Conservation (phyloP, 1,140 invertebrate genomes). For the Liolophura sinensis region DNA sequence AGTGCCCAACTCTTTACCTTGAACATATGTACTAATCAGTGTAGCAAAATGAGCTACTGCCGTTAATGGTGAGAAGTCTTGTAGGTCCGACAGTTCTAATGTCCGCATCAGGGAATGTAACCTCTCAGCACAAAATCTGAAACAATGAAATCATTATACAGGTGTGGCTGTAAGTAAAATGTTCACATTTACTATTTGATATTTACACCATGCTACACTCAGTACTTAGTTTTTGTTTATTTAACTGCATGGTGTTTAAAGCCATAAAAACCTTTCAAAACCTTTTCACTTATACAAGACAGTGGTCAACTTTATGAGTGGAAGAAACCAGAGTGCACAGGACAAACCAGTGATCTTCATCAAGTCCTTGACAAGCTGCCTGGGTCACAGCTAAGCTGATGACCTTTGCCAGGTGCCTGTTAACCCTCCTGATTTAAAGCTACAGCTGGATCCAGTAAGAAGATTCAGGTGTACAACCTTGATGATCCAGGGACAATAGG, state of each 20-base stretch:
- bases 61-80: conserved; percentile 85
- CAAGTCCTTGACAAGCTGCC: too few species aligned
- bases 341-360: too few species aligned
- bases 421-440: too few species aligned
- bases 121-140: conserved; percentile 88
- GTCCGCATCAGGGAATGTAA: conserved; percentile 86
- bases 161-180: not conserved
- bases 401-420: too few species aligned
- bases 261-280: too few species aligned
- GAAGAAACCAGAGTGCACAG: too few species aligned
- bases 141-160: conserved; percentile 15
- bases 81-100: conserved; percentile 88
- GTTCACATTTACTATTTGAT: not conserved
- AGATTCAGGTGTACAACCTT: too few species aligned
- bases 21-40: conserved; percentile 94
- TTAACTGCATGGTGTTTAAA: too few species aligned
- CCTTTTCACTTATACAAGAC: not conserved
- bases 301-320: too few species aligned
- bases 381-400: too few species aligned
- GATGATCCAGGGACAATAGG: too few species aligned
- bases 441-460: too few species aligned
- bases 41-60: conserved; percentile 88
- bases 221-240: not conserved
- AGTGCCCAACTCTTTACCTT: conserved; percentile 65
- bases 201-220: not conserved